These are phyloP conservation scores for Halcyon leucocephala DNA, from an alignment of 2,797 vertebrate genomes.

Conservation along the genomic window DNA sequence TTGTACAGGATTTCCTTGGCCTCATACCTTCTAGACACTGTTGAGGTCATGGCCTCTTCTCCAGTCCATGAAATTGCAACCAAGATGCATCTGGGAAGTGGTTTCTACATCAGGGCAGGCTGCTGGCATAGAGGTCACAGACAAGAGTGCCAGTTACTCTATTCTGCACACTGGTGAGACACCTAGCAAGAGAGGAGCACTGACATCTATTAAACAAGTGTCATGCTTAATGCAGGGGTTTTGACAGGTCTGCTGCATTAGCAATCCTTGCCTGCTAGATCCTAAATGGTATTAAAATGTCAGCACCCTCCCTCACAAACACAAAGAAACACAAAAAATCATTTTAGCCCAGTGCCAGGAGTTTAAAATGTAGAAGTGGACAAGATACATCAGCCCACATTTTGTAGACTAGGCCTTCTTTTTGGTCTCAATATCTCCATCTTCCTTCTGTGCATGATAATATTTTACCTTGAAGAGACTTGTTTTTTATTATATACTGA, in stretches of 20 bases:
- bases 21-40: not conserved
- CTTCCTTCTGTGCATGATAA: not conserved
- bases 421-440: not conserved
- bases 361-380: not conserved
- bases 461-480: not conserved
- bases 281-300: not conserved
- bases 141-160: fast-evolving
- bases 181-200: not conserved
- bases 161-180: not conserved
- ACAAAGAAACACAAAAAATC: not conserved
- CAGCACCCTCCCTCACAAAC: not conserved
- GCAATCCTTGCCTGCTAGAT: not conserved
- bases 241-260: not conserved
- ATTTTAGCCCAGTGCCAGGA: not conserved
- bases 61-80: not conserved
- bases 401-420: not conserved
- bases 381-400: not conserved
- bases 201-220: not conserved
- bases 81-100: not conserved
- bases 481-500: not conserved
- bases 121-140: not conserved
- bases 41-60: not conserved
- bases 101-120: not conserved
- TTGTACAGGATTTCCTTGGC: not conserved
- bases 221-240: not conserved